These are phyloP conservation scores for Coccyzus lansbergi DNA, from an alignment of 2,797 vertebrate species.

Conservation along the genomic window DNA sequence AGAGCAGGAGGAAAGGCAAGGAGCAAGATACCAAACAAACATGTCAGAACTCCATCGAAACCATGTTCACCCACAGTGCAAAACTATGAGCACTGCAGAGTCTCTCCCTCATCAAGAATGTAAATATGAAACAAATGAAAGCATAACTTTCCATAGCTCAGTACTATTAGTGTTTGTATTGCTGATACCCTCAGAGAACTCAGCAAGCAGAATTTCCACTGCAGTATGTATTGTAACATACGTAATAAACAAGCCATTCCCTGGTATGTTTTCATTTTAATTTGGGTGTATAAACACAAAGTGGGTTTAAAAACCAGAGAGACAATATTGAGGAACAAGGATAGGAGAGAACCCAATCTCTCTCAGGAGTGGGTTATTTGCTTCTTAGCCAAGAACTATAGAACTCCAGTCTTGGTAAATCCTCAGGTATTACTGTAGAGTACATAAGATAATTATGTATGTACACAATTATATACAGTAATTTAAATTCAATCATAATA, in stretches of 20 bases:
- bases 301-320: constrained; percentile 12
- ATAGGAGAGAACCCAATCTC: constrained; percentile 26
- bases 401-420: not conserved
- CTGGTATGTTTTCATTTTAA: constrained; percentile 20
- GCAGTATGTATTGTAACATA: not conserved
- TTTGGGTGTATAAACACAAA: constrained; percentile 4
- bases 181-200: constrained; percentile 24
- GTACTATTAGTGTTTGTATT: constrained; percentile 49
- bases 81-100: not conserved
- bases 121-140: constrained; percentile 64
- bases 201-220: constrained; percentile 22
- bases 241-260: constrained; percentile 32
- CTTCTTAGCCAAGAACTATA: constrained; percentile 8
- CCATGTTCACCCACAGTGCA: not conserved
- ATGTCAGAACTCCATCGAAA: not conserved
- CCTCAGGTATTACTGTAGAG: not conserved
- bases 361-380: not conserved
- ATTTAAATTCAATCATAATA: constrained; percentile 32
- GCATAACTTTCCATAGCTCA: constrained; percentile 21
- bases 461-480: not conserved
- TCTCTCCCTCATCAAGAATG: constrained; percentile 57
- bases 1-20: not conserved
- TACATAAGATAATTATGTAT: not conserved
- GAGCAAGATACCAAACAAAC: not conserved
- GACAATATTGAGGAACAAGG: constrained; percentile 16